Evolutionary conservation across 2,113 vertebrate species (phyloP).

Genomic region (Coracopsis vasa): DNA sequence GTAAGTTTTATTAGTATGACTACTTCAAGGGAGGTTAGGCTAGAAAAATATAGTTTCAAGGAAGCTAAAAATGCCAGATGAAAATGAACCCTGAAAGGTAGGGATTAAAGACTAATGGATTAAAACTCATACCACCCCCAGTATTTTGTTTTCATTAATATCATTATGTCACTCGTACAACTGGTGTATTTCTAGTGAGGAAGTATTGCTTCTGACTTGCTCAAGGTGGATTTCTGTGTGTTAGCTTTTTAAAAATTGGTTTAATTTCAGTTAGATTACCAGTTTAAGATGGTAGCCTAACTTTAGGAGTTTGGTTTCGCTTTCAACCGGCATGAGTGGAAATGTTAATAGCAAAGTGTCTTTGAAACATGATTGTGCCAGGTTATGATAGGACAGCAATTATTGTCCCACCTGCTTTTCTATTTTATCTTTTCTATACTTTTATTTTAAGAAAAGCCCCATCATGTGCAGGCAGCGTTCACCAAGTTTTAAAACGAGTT

Average conservation of each 20-base stretch:
- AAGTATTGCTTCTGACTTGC: not conserved
- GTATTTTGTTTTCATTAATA: not conserved
- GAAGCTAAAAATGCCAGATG: not conserved
- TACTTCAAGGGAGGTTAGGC: not conserved
- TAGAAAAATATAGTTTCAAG: not conserved
- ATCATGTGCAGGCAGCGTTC: not conserved
- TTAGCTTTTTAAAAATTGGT: not conserved
- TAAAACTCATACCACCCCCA: fast-evolving
- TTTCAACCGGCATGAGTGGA: not conserved
- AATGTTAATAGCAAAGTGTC: not conserved
- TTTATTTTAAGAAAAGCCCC: not conserved
- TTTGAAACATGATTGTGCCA: fast-evolving
- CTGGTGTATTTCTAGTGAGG: not conserved
- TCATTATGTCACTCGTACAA: not conserved
- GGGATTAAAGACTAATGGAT: not conserved
- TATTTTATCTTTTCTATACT: not conserved
- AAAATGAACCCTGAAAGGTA: not conserved
- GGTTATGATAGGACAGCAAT: not conserved
- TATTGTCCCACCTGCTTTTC: not conserved
- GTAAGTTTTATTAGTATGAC: not conserved
- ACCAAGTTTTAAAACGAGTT: not conserved
- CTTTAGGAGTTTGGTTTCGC: not conserved
- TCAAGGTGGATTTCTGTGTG: not conserved
- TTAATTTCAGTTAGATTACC: not conserved
- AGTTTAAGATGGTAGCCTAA: not conserved